A percentile compares a stretch with the other conserved stretches of the same genome.
phyloP scores from a whole-genome alignment of 2,797 vertebrate genomes.

The Neoniphon sammara region DNA sequence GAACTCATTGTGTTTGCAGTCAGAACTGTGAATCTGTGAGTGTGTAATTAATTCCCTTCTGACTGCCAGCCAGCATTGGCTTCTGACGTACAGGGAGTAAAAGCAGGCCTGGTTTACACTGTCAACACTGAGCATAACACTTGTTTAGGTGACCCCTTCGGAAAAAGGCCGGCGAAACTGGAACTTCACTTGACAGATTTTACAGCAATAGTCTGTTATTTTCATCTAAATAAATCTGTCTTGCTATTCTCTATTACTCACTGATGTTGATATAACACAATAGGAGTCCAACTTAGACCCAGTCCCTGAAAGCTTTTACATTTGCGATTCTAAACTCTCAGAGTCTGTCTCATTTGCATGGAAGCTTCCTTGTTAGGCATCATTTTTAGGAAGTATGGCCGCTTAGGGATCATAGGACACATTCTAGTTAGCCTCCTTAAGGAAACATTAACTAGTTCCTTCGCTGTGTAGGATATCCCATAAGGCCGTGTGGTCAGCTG shows the following conservation, averaged over 20 bases:
- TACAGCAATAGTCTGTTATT: slow-evolving; percentile 1
- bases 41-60: slow-evolving; percentile 74
- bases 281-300: background rate
- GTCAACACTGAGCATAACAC: slow-evolving; percentile 30
- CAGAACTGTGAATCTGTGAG: slow-evolving; percentile 65
- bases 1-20: slow-evolving; percentile 72
- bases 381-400: too few relatives aligned
- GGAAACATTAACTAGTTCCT: too few relatives aligned
- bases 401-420: too few relatives aligned
- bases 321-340: background rate
- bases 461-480: too few relatives aligned
- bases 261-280: background rate
- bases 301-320: background rate
- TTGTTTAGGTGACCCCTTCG: slow-evolving; percentile 39
- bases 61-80: slow-evolving; percentile 50
- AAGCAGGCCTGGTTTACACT: slow-evolving; percentile 37
- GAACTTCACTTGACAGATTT: slow-evolving; percentile 23
- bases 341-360: too few relatives aligned
- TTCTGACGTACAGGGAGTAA: slow-evolving; percentile 33
- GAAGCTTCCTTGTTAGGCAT: too few relatives aligned
- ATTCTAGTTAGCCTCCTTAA: too few relatives aligned
- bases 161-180: background rate
- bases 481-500: too few relatives aligned
- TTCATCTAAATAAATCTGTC: background rate
- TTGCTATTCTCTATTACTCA: background rate